A percentile compares a stretch with the other conserved stretches of the same genome.
phyloP scores from a whole-genome alignment of 2,113 vertebrate species.

The Tauraco erythrolophus region DNA sequence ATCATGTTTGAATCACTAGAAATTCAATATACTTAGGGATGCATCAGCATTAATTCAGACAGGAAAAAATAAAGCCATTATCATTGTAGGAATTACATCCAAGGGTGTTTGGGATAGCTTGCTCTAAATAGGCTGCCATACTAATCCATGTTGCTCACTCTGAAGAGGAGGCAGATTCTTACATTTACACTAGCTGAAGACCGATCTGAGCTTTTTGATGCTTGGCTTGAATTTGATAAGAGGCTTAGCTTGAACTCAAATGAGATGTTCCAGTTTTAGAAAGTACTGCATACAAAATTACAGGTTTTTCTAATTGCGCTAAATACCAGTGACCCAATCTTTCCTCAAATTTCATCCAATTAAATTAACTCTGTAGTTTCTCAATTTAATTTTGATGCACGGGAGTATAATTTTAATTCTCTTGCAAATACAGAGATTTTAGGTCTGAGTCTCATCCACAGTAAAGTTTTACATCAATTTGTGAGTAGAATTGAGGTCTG shows the following conservation, averaged over 20 bases:
- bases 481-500: background rate
- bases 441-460: background rate
- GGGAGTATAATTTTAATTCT: background rate
- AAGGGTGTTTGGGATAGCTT: background rate
- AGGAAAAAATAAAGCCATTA: background rate
- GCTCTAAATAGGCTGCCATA: background rate
- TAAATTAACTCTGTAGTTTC: background rate
- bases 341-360: background rate
- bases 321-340: background rate
- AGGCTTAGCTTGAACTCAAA: background rate
- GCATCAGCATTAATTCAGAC: background rate
- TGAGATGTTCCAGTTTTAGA: background rate
- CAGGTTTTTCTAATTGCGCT: conserved; percentile 4
- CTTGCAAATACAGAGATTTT: background rate
- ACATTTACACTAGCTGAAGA: background rate
- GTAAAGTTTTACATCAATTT: background rate
- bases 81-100: background rate
- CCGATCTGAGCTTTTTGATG: background rate
- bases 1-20: background rate
- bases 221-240: conserved; percentile 2
- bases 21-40: background rate
- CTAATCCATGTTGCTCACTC: background rate
- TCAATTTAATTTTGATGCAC: background rate
- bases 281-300: conserved; percentile 19
- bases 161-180: background rate